Conservation (phyloP, 2,888 invertebrate species). For the Smittia aterrima region DNA sequence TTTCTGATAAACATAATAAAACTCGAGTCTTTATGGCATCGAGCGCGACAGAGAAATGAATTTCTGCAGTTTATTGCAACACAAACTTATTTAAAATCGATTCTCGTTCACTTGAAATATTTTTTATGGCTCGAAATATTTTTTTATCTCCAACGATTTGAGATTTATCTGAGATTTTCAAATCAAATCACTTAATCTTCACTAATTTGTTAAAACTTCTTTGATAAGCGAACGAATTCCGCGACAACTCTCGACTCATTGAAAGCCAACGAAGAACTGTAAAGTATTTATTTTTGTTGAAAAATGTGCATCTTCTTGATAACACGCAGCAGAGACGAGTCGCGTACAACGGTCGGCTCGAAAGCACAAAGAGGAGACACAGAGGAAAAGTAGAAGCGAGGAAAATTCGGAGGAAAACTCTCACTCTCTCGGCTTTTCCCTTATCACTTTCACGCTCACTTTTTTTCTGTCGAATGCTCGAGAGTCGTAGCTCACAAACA, state of each 20-base stretch:
- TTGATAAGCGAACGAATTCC: neutral
- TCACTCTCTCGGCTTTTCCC: neutral
- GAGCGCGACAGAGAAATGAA: too few relatives aligned
- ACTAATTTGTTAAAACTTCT: neutral
- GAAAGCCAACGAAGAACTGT: conserved; percentile 36
- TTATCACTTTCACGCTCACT: neutral
- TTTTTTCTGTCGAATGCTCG: neutral
- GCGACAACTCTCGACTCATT: neutral
- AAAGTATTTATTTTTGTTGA: conserved; percentile 33
- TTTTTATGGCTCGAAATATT: too few relatives aligned
- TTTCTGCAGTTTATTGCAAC: too few relatives aligned
- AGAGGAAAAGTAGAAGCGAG: conserved; percentile 24
- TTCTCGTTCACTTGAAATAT: too few relatives aligned
- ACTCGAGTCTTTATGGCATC: too few relatives aligned
- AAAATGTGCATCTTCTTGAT: conserved; percentile 35
- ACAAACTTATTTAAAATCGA: too few relatives aligned
- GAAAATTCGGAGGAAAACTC: neutral
- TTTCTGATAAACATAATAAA: too few relatives aligned
- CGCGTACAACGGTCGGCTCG: neutral
- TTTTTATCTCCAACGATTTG: too few relatives aligned
- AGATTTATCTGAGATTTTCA: too few relatives aligned
- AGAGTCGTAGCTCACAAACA: neutral
- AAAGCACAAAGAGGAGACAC: conserved; percentile 5
- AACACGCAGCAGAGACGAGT: neutral
- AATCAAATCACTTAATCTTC: too few relatives aligned